A percentile compares a stretch with the other conserved stretches of the same genome.
Evolutionary conservation across 1,140 invertebrate species (phyloP).

Genomic region (Ruditapes philippinarum): DNA sequence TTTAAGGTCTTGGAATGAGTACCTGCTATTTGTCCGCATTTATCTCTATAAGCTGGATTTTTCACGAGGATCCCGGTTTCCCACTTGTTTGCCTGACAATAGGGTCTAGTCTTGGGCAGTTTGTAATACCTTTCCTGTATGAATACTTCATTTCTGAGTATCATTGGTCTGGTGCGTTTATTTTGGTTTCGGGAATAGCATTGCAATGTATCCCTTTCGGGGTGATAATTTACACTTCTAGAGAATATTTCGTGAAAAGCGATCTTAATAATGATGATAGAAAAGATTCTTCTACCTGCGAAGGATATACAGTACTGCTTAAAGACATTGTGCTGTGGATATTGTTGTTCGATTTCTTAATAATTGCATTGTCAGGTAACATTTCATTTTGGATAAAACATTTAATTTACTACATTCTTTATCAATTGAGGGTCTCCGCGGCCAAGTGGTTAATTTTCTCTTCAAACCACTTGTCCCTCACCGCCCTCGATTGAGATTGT

Average conservation of each 20-base stretch:
- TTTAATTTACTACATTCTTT: too few relatives aligned
- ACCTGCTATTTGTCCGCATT: conserved; percentile 30
- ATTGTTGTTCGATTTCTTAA: conserved; percentile 13
- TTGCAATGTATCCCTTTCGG: conserved; percentile 52
- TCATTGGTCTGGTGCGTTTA: conserved; percentile 45
- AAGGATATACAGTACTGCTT: conserved; percentile 8
- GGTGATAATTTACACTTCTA: conserved; percentile 16
- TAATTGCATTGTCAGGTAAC: conserved; percentile 29
- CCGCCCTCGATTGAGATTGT: too few relatives aligned
- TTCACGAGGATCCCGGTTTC: conserved; percentile 43
- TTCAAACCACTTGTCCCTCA: too few relatives aligned
- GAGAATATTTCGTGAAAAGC: conserved; percentile 24
- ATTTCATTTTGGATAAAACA: too few relatives aligned
- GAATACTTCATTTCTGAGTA: conserved; percentile 43
- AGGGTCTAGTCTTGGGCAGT: conserved; percentile 54
- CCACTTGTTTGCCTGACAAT: conserved; percentile 50
- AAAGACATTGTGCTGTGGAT: conserved; percentile 37
- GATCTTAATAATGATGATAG: background rate
- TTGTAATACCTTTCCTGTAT: conserved; percentile 41
- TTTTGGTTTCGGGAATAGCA: conserved; percentile 37
- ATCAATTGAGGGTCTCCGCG: too few relatives aligned
- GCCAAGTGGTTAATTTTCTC: too few relatives aligned
- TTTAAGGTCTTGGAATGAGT: conserved; percentile 48
- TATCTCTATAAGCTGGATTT: conserved; percentile 48
- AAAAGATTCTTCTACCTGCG: background rate